These are phyloP conservation scores for Myotis davidii DNA, from an alignment of 2,113 vertebrate species.

Conservation along the genomic window DNA sequence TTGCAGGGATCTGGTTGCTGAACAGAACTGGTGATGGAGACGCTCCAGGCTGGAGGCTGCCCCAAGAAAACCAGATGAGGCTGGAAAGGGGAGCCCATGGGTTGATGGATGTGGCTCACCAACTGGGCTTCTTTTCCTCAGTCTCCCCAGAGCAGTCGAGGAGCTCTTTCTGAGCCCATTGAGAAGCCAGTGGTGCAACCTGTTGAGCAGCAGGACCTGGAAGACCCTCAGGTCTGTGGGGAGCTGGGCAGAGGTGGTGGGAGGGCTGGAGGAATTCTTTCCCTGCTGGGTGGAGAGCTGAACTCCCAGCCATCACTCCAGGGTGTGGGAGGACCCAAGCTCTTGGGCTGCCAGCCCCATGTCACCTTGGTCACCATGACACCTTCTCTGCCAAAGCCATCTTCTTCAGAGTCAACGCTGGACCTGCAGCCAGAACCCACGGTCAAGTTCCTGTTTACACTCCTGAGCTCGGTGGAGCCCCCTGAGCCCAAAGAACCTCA, in stretches of 20 bases:
- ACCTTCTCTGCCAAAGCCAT: conserved; percentile 39
- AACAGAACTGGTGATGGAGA: neutral
- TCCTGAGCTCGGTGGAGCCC: conserved; percentile 72
- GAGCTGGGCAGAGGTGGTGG: neutral
- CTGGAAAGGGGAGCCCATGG: neutral
- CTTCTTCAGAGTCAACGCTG: neutral
- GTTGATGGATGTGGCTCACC: neutral
- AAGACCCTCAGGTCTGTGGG: neutral
- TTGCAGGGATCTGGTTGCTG: neutral
- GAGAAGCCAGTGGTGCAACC: neutral
- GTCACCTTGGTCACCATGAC: neutral
- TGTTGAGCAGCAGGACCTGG: neutral
- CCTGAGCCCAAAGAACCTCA: neutral
- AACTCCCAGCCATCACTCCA: accelerated
- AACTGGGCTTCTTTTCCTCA: neutral
- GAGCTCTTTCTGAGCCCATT: accelerated
- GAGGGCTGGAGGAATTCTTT: neutral
- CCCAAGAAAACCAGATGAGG: neutral
- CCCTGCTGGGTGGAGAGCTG: no score
- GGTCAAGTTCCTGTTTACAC: conserved; percentile 88
- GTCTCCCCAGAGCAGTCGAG: neutral
- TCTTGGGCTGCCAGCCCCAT: neutral
- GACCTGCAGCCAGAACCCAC: conserved; percentile 73
- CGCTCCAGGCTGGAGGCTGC: neutral
- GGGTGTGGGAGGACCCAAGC: neutral